Percentiles rank a stretch among this genome's conserved stretches.
Conservation (phyloP, 2,888 invertebrate species). For the Ophion obscuratus region DNA sequence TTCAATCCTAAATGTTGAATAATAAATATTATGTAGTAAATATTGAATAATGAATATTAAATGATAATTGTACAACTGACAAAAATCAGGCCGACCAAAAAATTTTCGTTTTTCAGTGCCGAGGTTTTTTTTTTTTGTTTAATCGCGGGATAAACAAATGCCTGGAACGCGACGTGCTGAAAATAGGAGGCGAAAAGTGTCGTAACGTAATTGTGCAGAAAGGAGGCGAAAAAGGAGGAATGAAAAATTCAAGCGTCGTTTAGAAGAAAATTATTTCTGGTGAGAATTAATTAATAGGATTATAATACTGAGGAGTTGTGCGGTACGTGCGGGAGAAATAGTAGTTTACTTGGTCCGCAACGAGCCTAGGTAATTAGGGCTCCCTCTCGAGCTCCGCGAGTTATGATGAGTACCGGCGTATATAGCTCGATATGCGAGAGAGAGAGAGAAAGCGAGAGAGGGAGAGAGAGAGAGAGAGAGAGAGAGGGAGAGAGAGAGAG, state of each 20-base stretch:
- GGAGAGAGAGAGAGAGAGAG: constrained; percentile 1
- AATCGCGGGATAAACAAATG: not conserved
- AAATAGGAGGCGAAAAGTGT: not conserved
- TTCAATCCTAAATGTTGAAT: no score
- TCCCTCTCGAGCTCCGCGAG: constrained; percentile 44
- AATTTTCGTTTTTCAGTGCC: not conserved
- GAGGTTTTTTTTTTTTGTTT: not conserved
- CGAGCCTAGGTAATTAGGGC: constrained; percentile 61
- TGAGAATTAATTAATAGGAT: constrained; percentile 51
- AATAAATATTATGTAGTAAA: no score
- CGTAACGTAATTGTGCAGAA: not conserved
- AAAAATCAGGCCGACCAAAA: no score
- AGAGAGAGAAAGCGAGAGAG: not conserved
- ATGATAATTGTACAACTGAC: no score
- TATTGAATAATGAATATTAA: no score
- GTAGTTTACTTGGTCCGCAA: constrained; percentile 44
- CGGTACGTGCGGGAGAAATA: constrained; percentile 25
- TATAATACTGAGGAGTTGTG: constrained; percentile 34
- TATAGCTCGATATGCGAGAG: not conserved
- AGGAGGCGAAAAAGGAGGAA: not conserved
- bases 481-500: constrained; percentile 70
- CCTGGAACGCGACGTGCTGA: not conserved
- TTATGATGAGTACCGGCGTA: constrained; percentile 25
- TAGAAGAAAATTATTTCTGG: constrained; percentile 6
- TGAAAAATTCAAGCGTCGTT: constrained; percentile 21